These are phyloP conservation scores for Onychorhynchus coronatus DNA, from an alignment of 2,113 vertebrate genomes.

Conservation along the genomic window DNA sequence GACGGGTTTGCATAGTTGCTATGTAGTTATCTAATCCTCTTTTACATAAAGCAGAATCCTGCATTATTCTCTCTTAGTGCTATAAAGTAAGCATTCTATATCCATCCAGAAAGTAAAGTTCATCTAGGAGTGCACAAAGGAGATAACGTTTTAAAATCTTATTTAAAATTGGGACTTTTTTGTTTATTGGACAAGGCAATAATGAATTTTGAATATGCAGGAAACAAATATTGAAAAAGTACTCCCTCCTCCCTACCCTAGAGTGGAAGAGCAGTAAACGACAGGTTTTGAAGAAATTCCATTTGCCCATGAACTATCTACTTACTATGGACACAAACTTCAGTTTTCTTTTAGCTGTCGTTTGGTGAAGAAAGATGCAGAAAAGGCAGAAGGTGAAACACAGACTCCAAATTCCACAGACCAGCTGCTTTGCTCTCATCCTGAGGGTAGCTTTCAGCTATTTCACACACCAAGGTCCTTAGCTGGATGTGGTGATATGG, in stretches of 20 bases:
- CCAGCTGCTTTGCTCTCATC: slow-evolving; percentile 31
- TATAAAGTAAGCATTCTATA: background rate
- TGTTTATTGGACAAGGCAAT: background rate
- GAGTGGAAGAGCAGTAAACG: background rate
- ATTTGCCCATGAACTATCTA: background rate
- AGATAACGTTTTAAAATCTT: background rate
- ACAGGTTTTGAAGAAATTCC: background rate
- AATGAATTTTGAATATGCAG: background rate
- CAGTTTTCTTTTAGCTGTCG: slow-evolving; percentile 60
- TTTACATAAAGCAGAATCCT: background rate
- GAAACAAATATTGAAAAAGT: background rate
- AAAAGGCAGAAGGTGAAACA: slow-evolving; percentile 47
- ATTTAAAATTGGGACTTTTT: background rate
- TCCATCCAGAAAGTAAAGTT: background rate
- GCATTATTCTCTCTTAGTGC: background rate
- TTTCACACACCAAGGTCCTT: background rate
- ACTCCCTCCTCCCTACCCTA: background rate
- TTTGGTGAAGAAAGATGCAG: background rate
- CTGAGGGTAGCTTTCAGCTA: background rate
- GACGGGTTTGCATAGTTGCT: background rate
- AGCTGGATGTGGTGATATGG: background rate
- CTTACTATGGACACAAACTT: slow-evolving; percentile 73
- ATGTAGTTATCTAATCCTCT: background rate
- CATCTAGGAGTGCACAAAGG: background rate
- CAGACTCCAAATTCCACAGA: slow-evolving; percentile 42